phyloP scores from a whole-genome alignment of 2,797 vertebrate genomes.

The Thaleichthys pacificus region DNA sequence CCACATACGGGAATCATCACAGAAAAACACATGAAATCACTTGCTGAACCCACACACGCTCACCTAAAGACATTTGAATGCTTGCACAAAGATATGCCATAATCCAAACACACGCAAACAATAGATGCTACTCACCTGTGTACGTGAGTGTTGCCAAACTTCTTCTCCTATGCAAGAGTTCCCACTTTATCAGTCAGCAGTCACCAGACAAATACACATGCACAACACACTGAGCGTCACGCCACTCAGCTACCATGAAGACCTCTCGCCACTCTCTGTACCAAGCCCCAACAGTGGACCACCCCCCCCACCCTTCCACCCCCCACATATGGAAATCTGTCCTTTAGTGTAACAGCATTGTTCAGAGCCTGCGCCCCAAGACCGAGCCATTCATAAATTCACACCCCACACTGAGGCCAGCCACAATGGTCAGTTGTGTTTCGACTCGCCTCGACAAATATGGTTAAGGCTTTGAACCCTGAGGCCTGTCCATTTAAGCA shows the following conservation, averaged over 20 bases:
- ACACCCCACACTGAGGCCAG: slow-evolving; percentile 42
- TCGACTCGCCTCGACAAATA: slow-evolving; percentile 54
- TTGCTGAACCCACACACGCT: background rate
- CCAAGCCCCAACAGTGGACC: slow-evolving; percentile 76
- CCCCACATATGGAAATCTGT: slow-evolving; percentile 70
- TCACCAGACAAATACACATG: slow-evolving; percentile 52
- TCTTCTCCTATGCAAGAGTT: slow-evolving; percentile 44
- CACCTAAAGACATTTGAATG: background rate
- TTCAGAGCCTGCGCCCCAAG: slow-evolving; percentile 64
- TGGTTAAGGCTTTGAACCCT: slow-evolving; percentile 64
- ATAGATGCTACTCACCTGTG: slow-evolving; percentile 58
- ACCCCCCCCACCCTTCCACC: slow-evolving; percentile 50
- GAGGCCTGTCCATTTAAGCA: slow-evolving; percentile 40
- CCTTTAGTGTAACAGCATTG: slow-evolving; percentile 76
- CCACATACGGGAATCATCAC: background rate
- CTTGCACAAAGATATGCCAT: background rate
- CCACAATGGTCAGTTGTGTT: slow-evolving; percentile 70
- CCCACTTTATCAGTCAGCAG: slow-evolving; percentile 42
- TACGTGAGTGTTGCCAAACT: slow-evolving; percentile 38
- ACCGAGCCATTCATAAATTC: slow-evolving; percentile 78
- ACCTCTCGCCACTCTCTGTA: slow-evolving; percentile 76
- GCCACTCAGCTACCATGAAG: slow-evolving; percentile 49
- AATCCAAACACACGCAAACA: slow-evolving; percentile 17
- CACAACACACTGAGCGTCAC: slow-evolving; percentile 48
- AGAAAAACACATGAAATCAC: background rate